Evolutionary conservation across 2,113 vertebrate species (phyloP).

Genomic region (Antechinus flavipes): DNA sequence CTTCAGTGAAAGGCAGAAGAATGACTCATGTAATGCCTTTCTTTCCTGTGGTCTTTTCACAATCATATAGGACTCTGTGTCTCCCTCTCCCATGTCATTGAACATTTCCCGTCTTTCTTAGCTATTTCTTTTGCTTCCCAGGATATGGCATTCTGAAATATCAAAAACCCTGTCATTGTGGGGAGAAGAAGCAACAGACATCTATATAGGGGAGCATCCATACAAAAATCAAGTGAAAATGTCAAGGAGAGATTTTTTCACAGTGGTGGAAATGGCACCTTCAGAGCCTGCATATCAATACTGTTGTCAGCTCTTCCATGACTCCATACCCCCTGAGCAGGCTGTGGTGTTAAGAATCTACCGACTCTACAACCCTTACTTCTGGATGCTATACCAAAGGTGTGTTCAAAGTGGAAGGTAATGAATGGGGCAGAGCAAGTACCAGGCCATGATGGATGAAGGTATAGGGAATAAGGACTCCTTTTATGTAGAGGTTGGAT

Average conservation of each 20-base stretch:
- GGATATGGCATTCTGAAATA: not conserved
- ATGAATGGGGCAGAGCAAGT: not conserved
- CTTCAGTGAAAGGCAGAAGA: not conserved
- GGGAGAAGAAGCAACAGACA: not conserved
- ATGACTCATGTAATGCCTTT: not conserved
- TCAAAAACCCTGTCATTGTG: not conserved
- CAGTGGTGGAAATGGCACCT: not conserved
- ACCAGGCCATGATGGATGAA: not conserved
- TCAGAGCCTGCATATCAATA: not conserved
- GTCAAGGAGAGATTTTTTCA: accelerated
- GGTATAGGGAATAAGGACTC: not conserved
- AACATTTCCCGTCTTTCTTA: not conserved
- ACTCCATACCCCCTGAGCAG: not conserved
- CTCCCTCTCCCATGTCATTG: not conserved
- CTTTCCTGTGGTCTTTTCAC: not conserved
- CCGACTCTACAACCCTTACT: not conserved
- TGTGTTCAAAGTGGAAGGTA: not conserved
- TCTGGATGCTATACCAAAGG: not conserved
- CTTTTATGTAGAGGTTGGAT: not conserved
- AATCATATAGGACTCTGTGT: not conserved
- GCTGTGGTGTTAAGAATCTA: not conserved
- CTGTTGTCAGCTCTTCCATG: not conserved
- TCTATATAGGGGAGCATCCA: not conserved
- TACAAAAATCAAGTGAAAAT: not conserved
- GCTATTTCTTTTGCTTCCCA: not conserved